These are phyloP conservation scores for Oryzias dopingdopingensis DNA, from an alignment of 2,797 vertebrate species.

Conservation along the genomic window DNA sequence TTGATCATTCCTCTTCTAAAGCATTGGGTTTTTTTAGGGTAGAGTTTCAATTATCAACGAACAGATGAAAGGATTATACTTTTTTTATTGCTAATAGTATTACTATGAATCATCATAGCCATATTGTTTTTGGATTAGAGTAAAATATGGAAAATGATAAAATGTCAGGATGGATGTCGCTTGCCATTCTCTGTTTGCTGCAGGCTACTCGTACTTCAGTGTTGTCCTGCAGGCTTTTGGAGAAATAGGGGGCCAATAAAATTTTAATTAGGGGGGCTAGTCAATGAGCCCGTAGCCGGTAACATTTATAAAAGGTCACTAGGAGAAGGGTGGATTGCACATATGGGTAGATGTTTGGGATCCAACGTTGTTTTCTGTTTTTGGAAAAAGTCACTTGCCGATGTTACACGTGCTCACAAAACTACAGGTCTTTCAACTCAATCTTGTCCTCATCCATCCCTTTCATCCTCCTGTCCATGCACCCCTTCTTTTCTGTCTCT, in stretches of 20 bases:
- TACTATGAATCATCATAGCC: constrained; percentile 16
- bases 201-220: constrained; percentile 68
- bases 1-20: too few species aligned
- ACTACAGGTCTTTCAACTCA: constrained; percentile 39
- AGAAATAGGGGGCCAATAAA: constrained; percentile 81
- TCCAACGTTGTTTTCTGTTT: constrained; percentile 22
- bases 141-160: constrained; percentile 16
- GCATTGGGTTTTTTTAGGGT: too few species aligned
- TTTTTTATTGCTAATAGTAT: constrained; percentile 7
- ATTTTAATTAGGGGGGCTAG: constrained; percentile 78
- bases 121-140: constrained; percentile 20
- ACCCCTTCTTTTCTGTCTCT: background rate
- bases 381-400: constrained; percentile 17
- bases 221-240: constrained; percentile 69
- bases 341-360: constrained; percentile 47
- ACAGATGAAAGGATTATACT: background rate
- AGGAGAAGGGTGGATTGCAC: constrained; percentile 28
- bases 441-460: constrained; percentile 49
- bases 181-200: constrained; percentile 53
- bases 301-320: constrained; percentile 84
- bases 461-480: constrained; percentile 23
- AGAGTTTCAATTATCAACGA: too few species aligned
- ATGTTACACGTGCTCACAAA: constrained; percentile 11
- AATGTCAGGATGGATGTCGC: constrained; percentile 19
- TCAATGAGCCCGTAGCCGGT: constrained; percentile 76